These are phyloP conservation scores for Gandaritis pyraliata DNA, from an alignment of 2,888 invertebrate species.

Conservation along the genomic window DNA sequence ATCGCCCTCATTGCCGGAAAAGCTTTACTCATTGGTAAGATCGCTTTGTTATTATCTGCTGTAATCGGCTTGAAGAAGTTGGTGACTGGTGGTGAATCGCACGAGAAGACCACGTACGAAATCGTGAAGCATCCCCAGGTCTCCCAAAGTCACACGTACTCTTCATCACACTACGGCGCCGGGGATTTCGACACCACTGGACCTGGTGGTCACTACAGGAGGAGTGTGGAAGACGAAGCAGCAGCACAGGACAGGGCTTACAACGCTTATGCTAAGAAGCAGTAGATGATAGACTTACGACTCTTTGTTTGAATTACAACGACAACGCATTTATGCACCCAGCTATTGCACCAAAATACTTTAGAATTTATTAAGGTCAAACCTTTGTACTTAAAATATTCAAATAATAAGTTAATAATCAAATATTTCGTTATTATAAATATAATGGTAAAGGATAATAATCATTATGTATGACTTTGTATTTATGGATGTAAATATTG, in stretches of 20 bases:
- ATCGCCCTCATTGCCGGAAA: constrained; percentile 91
- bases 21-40: constrained; percentile 92
- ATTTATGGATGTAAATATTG: constrained; percentile 26
- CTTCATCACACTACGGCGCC: constrained; percentile 86
- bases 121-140: constrained; percentile 94
- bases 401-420: constrained; percentile 40
- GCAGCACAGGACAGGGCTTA: constrained; percentile 87
- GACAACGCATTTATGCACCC: constrained; percentile 58
- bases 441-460: constrained; percentile 37
- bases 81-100: constrained; percentile 86
- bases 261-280: constrained; percentile 79
- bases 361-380: constrained; percentile 36
- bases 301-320: constrained; percentile 71
- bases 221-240: constrained; percentile 84
- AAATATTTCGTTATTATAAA: constrained; percentile 52
- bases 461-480: constrained; percentile 7
- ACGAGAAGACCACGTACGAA: constrained; percentile 93
- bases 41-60: constrained; percentile 90
- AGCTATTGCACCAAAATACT: constrained; percentile 29
- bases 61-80: constrained; percentile 93
- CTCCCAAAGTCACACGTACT: constrained; percentile 90
- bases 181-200: constrained; percentile 84
- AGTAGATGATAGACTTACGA: constrained; percentile 68
- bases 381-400: constrained; percentile 23
- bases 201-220: constrained; percentile 85